A percentile compares a stretch with the other conserved stretches of the same genome.
These are phyloP conservation scores for Pituophis catenifer DNA, from an alignment of 2,113 vertebrate genomes.

Conservation along the genomic window DNA sequence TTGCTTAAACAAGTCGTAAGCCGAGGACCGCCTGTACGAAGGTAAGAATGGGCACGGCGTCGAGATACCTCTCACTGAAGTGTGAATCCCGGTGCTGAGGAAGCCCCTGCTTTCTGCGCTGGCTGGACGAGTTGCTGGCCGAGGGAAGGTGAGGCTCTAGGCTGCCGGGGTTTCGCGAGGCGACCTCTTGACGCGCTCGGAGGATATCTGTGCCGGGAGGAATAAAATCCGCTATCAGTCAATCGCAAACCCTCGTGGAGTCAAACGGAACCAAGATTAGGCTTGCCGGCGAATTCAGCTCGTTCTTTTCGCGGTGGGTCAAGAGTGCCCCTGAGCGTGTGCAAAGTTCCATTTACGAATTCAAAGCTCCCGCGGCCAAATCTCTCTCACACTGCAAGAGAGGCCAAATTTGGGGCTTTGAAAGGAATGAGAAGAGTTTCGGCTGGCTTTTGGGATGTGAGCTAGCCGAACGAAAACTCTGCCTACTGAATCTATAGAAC, in stretches of 20 bases:
- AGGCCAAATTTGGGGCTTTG: not conserved
- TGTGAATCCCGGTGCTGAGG: constrained; percentile 86
- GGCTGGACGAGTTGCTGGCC: constrained; percentile 71
- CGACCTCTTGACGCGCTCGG: constrained; percentile 86
- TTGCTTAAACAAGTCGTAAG: not conserved
- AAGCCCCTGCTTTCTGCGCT: constrained; percentile 90
- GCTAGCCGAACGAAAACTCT: not conserved
- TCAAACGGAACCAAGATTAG: too few relatives aligned
- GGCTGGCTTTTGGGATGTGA: not conserved
- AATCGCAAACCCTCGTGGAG: too few relatives aligned
- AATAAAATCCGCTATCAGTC: not conserved
- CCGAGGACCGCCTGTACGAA: not conserved
- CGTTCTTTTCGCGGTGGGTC: not conserved
- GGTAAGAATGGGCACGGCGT: not conserved
- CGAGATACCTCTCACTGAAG: constrained; percentile 85
- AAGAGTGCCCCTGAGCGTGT: too few relatives aligned
- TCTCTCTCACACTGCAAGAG: too few relatives aligned
- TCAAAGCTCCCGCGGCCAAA: too few relatives aligned
- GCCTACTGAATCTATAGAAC: too few relatives aligned
- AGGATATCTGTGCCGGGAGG: constrained; percentile 76
- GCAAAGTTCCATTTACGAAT: not conserved
- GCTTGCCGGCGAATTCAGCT: not conserved
- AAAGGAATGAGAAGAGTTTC: not conserved
- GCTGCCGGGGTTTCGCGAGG: constrained; percentile 76
- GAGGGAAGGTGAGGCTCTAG: constrained; percentile 90